A percentile compares a stretch with the other conserved stretches of the same genome.
Evolutionary conservation across 2,113 vertebrate genomes (phyloP).

Genomic region (Parotia lawesii): DNA sequence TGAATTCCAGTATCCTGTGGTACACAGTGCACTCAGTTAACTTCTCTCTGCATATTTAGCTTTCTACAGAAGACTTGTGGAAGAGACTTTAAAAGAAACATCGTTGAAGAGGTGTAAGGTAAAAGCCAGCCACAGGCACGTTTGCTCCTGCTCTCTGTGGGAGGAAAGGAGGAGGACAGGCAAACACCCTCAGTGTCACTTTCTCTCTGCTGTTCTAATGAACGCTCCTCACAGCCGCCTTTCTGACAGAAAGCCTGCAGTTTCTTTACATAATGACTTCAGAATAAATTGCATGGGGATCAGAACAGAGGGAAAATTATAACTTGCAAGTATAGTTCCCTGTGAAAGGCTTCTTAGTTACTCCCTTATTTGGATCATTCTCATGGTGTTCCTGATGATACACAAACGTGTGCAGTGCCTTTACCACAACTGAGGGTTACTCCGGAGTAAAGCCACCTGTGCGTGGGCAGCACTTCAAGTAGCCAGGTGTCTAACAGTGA

Average conservation of each 20-base stretch:
- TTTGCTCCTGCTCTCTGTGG: background rate
- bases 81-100: background rate
- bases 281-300: conserved; percentile 17
- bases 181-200: background rate
- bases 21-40: background rate
- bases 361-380: background rate
- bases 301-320: conserved; percentile 37
- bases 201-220: background rate
- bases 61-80: background rate
- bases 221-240: background rate
- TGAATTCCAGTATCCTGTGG: background rate
- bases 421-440: background rate
- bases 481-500: background rate
- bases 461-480: background rate
- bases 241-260: background rate
- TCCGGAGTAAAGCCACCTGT: background rate
- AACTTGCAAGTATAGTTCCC: background rate
- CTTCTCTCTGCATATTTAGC: background rate
- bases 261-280: conserved; percentile 46
- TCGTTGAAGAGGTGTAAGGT: background rate
- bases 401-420: background rate
- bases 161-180: conserved; percentile 8
- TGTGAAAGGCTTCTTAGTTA: background rate
- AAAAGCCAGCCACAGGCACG: background rate
- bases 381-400: background rate